Conservation (phyloP, 2,888 invertebrate species). For the Synanthedon vespiformis region DNA sequence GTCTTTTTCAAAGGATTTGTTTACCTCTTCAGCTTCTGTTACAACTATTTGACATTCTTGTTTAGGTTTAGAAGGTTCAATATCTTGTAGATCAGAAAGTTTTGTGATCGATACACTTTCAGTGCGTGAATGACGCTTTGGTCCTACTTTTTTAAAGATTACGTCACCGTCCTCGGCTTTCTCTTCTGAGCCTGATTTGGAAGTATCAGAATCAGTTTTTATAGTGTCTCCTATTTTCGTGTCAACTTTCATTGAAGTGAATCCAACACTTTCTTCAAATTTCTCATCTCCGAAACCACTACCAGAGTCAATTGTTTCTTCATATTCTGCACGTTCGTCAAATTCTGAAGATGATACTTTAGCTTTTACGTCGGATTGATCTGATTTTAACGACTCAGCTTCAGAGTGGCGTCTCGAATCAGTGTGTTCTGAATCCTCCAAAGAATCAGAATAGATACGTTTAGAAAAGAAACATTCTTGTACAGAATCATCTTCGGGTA, state of each 20-base stretch:
- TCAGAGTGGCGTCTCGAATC: slow-evolving; percentile 65
- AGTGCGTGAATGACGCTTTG: slow-evolving; percentile 60
- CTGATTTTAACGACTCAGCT: slow-evolving; percentile 64
- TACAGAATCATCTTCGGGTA: slow-evolving; percentile 67
- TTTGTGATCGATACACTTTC: slow-evolving; percentile 60
- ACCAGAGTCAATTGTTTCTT: slow-evolving; percentile 60
- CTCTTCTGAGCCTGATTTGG: slow-evolving; percentile 19
- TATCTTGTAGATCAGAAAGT: slow-evolving; percentile 49
- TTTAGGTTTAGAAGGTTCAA: slow-evolving; percentile 34
- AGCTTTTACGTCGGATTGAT: slow-evolving; percentile 59
- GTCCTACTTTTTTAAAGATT: slow-evolving; percentile 56
- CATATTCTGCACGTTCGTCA: slow-evolving; percentile 63
- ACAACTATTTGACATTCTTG: slow-evolving; percentile 62
- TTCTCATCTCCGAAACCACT: slow-evolving; percentile 65
- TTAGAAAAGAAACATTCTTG: slow-evolving; percentile 69
- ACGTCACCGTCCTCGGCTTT: slow-evolving; percentile 28
- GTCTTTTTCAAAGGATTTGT: slow-evolving; percentile 55
- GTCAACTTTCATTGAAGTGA: slow-evolving; percentile 52
- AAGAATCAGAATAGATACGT: slow-evolving; percentile 63
- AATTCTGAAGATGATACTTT: slow-evolving; percentile 64
- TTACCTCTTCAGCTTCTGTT: slow-evolving; percentile 61
- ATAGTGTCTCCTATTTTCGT: slow-evolving; percentile 35
- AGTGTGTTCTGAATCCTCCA: slow-evolving; percentile 64
- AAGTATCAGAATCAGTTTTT: slow-evolving; percentile 49
- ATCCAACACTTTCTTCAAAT: slow-evolving; percentile 60